Base-by-base conservation (phyloP, 2,113 vertebrate genomes). In the Todiramphus saurophagus region DNA sequence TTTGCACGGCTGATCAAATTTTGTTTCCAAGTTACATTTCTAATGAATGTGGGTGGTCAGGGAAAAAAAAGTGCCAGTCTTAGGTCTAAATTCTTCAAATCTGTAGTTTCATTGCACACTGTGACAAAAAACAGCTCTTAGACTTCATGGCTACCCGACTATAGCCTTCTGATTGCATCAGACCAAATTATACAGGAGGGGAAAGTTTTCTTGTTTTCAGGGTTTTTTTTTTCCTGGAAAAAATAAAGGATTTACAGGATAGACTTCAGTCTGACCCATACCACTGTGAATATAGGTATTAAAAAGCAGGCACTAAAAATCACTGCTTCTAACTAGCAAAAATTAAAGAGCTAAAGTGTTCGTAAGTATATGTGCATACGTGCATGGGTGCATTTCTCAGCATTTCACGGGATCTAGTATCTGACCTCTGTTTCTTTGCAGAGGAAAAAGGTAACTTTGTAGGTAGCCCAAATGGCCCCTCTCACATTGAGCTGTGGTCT, bases 1-100 rank as follows among this genome's bases (percentile, higher is more conserved):
- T 92, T 88, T 73, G 78, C 58, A 62, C 33, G 76, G 72, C 16
- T 75, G 79, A 83, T 87, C 51, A 74, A 19, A 4, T 83, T 93
- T 86, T 77, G n/a, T 88, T 96, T 93, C 79, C 60, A 89, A n/a
- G 56, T 74, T 88, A 81, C 35, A 75, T 73, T 67, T 70, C 59
- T 77, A 56, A 74, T 60, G 33, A 30, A 39, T 53, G 58, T 68
- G 39, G 64, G 35, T 51, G 35, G 76, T 24, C 13, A 50, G 44
- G 63, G 3, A 17, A 67, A 63, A 56, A 80, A 79, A 30, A 0
- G 8, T 70, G 43, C 78, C 64, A 56, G 46, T 77, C 75, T 51
- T 20, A 62, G 53, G 43, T 51, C 50, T 51, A 25, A 25, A 89
- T 37, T 62, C 59, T 74, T 86, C 41, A 73, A 80, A 76, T 66